Evolutionary conservation across 2,113 vertebrate species (phyloP), one percentile per base, ranked within the genome.

Genomic region (Malaclemys terrapin): DNA sequence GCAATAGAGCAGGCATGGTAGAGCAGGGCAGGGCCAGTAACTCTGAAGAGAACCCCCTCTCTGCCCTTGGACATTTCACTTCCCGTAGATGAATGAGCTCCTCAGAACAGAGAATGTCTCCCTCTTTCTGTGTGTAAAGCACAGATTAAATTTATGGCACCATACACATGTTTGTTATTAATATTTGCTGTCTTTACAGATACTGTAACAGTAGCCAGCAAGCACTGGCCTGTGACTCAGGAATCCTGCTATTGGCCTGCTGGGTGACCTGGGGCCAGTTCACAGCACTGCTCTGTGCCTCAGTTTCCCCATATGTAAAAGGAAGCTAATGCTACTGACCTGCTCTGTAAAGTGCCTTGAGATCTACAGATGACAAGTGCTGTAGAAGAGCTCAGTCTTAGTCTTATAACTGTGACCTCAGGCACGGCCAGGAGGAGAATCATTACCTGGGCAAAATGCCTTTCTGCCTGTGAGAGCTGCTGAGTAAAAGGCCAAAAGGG

Each of bases 181-280:
- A 59, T 35, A 19, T 20, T 35, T 38, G n/a, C 69, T 10, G 10
- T 22, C 69, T 42, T 38, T 20, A 24, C 35, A 19, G 22, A 42
- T 22, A 20, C 5, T 17, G 10, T 22, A 22, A 42, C 69, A 75
- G 69, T n/a, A 75, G 17, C 65, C 65, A 72, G 17, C 31, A 35
- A 20, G 65, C 17, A 9, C n/a, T 10, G 79, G 52, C 35, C 84
- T 0, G 0, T 0, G 38, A 2, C 0, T 82, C 29, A 42, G n/a
- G 3, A 0, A 0, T 0, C 4, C 6, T 12, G 35, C 72, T n/a
- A 79, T 6, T 0, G 1, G 80, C 31, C 35, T n/a, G 31, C 62
- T 35, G 13, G 62, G 29, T 62, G 57, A 31, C 57, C 57, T 62
- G 6, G 35, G 62, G 8, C 62, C 35, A 69, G 62, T 20, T 20